These are phyloP conservation scores for Tillus elongatus DNA, from an alignment of 2,888 invertebrate species.

Conservation along the genomic window DNA sequence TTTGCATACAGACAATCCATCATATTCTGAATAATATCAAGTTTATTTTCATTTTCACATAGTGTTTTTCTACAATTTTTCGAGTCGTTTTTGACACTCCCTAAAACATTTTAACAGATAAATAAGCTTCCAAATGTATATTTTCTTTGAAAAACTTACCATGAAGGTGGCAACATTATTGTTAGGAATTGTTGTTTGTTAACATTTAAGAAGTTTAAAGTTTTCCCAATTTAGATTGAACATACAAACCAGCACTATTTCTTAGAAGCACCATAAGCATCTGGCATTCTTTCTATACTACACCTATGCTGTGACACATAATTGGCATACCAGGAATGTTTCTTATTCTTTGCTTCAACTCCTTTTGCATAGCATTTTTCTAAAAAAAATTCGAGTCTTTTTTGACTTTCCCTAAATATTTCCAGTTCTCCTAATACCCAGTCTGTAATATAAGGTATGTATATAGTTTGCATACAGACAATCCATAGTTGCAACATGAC, in stretches of 20 bases:
- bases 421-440: slow-evolving; percentile 97
- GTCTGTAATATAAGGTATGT: slow-evolving; percentile 96
- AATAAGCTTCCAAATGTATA: no score
- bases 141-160: no score
- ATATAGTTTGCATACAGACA: slow-evolving; percentile 97
- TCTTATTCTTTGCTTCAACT: slow-evolving; percentile 85
- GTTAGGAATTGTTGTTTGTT: no score
- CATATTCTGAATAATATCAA: slow-evolving; percentile 94
- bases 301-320: slow-evolving; percentile 88
- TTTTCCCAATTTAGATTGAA: no score
- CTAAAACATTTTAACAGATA: no score
- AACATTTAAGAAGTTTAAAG: no score
- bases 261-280: slow-evolving; percentile 92
- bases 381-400: slow-evolving; percentile 94
- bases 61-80: slow-evolving; percentile 69
- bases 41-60: slow-evolving; percentile 86
- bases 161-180: no score
- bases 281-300: slow-evolving; percentile 97
- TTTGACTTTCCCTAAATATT: slow-evolving; percentile 89
- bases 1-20: slow-evolving; percentile 99
- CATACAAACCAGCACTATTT: slow-evolving; percentile 18
- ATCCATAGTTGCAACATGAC: slow-evolving; percentile 91
- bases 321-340: slow-evolving; percentile 99
- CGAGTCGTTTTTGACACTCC: slow-evolving; percentile 71
- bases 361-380: slow-evolving; percentile 89